phyloP scores from a whole-genome alignment of 2,113 vertebrate species.

The Melanerpes formicivorus region DNA sequence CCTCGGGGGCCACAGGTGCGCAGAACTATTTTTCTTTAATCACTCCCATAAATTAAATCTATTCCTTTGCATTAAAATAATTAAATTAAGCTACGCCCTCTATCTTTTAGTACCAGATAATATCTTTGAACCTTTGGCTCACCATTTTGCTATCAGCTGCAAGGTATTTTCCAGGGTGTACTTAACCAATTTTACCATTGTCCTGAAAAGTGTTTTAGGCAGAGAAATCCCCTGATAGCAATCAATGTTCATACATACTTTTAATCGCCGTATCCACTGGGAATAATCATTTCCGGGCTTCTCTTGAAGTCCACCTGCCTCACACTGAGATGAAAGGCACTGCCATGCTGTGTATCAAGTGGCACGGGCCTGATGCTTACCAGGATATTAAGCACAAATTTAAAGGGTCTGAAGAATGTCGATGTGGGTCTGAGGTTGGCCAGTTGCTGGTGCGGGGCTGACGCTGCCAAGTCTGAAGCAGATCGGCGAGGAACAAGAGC shows the following conservation, averaged over 20 bases:
- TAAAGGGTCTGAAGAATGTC: slow-evolving; percentile 29
- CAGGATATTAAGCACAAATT: slow-evolving; percentile 39
- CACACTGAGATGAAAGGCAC: slow-evolving; percentile 58
- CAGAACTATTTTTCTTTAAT: slow-evolving; percentile 80
- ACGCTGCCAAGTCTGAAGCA: slow-evolving; percentile 20
- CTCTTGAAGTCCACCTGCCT: slow-evolving; percentile 48
- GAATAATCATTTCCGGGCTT: slow-evolving; percentile 25
- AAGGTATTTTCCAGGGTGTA: slow-evolving; percentile 78
- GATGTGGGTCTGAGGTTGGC: slow-evolving; percentile 39
- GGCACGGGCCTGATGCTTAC: not conserved
- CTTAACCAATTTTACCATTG: slow-evolving; percentile 67
- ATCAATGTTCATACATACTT: slow-evolving; percentile 49
- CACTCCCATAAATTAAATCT: slow-evolving; percentile 80
- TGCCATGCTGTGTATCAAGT: slow-evolving; percentile 30
- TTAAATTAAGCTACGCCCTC: slow-evolving; percentile 74
- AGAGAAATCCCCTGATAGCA: slow-evolving; percentile 65
- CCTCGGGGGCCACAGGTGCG: slow-evolving; percentile 80
- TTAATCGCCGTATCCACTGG: slow-evolving; percentile 49
- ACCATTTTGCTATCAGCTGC: slow-evolving; percentile 75
- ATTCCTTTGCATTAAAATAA: slow-evolving; percentile 80
- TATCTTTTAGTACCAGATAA: slow-evolving; percentile 75
- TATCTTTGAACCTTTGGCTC: slow-evolving; percentile 80
- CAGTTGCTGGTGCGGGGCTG: not conserved
- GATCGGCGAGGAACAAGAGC: slow-evolving; percentile 24
- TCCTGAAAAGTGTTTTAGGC: slow-evolving; percentile 68